Percentiles rank a stretch among this genome's conserved stretches.
phyloP scores from a whole-genome alignment of 2,888 invertebrate genomes.

The Mythimna albipuncta region DNA sequence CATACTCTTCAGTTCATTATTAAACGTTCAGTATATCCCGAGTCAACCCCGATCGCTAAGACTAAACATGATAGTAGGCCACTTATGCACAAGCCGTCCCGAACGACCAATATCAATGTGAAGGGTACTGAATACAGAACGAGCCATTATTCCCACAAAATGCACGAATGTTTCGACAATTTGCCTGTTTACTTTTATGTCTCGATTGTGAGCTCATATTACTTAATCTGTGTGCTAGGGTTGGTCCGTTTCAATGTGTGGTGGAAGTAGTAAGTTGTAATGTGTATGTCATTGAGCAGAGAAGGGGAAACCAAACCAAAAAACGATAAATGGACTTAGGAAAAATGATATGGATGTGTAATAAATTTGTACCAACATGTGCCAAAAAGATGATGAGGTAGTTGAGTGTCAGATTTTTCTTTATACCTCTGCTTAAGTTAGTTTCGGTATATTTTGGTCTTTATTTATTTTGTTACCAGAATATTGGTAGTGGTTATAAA shows the following conservation, averaged over 20 bases:
- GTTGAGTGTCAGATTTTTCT: too few species aligned
- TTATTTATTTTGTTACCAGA: too few species aligned
- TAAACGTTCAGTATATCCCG: constrained; percentile 12
- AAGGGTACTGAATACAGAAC: constrained; percentile 65
- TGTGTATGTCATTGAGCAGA: not conserved
- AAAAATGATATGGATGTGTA: too few species aligned
- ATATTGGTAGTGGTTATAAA: not conserved
- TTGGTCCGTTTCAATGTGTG: not conserved
- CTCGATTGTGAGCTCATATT: constrained; percentile 50
- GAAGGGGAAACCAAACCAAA: not conserved
- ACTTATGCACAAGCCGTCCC: constrained; percentile 52
- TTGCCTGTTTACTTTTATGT: constrained; percentile 60
- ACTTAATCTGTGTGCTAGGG: constrained; percentile 44
- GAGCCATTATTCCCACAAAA: constrained; percentile 63
- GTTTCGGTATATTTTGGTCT: too few species aligned
- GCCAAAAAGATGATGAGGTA: too few species aligned
- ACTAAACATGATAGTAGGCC: constrained; percentile 37
- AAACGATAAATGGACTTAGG: not conserved
- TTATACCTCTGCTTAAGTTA: too few species aligned
- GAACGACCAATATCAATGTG: constrained; percentile 60
- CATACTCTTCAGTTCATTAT: constrained; percentile 1
- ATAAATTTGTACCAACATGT: too few species aligned
- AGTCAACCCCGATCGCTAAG: constrained; percentile 15
- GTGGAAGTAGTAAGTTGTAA: not conserved
- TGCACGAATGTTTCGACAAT: constrained; percentile 58